Evolutionary conservation across 2,797 vertebrate genomes (phyloP), one percentile per base, ranked within the genome.

Genomic region (Onychomys arenicola): DNA sequence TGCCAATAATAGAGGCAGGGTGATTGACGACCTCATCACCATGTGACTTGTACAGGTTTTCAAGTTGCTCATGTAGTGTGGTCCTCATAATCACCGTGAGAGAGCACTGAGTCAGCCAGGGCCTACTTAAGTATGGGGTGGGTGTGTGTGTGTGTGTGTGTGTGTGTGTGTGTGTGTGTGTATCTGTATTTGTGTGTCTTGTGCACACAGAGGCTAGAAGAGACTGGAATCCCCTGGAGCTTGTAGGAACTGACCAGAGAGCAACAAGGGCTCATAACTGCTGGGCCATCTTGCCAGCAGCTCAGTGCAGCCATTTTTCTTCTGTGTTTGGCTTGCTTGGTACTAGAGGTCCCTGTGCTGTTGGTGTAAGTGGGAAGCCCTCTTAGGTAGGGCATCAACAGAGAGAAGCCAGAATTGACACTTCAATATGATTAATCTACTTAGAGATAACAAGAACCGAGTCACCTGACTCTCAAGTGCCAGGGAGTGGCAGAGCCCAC

Each of bases 281-380:
- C 83, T 69, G 43, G 49, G 43, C 63, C 43, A 5, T 34, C 65
- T 71, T 86, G 21, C 46, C 46, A 29, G 23, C 46, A 29, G 23
- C 49, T 14, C 13, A 83, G 57, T 43, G 29, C 63, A 93, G 46
- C 46, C 63, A 37, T 5, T 71, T 86, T 69, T 69, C 63, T n/a
- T 12, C 73, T 67, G 32, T 67, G 96, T 89, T 94, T 87, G 78
- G 57, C 52, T 76, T 92, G 76, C 40, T 93, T 92, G 85, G 81
- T 92, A 77, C 29, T 96, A 78, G 87, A 89, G 71, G 92, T 90
- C 84, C 88, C 61, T 55, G 7, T 67, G 4, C 32, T 90, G 21
- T 88, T 91, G 17, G 37, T 93, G 25, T 61, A 89, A 82, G 52
- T 52, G 80, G 73, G 63, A 84, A 65, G 19, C 29, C 65, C 21